Evolutionary conservation across 2,888 invertebrate species (phyloP), one percentile per base, ranked within the genome.

Genomic region (Synanthedon tipuliformis): DNA sequence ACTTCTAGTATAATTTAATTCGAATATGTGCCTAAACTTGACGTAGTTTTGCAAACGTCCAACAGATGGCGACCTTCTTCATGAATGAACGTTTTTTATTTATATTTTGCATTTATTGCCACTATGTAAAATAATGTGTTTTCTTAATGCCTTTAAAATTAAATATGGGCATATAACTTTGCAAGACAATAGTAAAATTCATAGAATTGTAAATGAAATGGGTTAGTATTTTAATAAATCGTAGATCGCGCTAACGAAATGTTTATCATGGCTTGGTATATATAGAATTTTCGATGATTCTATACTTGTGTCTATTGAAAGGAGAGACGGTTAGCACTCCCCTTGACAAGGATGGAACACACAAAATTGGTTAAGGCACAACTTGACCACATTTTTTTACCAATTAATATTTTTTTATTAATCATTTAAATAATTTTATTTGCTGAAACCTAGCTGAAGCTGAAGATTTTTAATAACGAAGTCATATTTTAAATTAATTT

Each of bases 261-360:
- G 61, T 64, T 62, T 51, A 8, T 4, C 3, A 1, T 2, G 4
- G 11, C 27, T 62, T 15, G 52, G 57, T 66, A 66, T 68, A 66
- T 66, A 66, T 5, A 54, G 7, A 48, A 27, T 11, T 40, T 18
- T 45, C 23, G 7, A 15, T 10, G 48, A 51, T 50, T 51, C 45
- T 49, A 27, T 3, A 2, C 13, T 2, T n/a, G 96, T 96, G 96
- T 96, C 92, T 94, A 95, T 95, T 95, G 93, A 95, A 96, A 96
- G 96, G 96, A 97, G 96, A 97, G 96, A 93, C 89, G 92, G 93
- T 94, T 94, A 94, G 94, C 94, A 94, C 94, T 94, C 94, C 93
- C 93, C 96, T 96, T 92, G 96, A 95, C 95, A 96, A 96, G 95
- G 95, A 94, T 93, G 95, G 94, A 81, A 73, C 75, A 80, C 78